A percentile compares a stretch with the other conserved stretches of the same genome.
Conservation (phyloP, 2,113 vertebrate genomes). For the Daubentonia madagascariensis region DNA sequence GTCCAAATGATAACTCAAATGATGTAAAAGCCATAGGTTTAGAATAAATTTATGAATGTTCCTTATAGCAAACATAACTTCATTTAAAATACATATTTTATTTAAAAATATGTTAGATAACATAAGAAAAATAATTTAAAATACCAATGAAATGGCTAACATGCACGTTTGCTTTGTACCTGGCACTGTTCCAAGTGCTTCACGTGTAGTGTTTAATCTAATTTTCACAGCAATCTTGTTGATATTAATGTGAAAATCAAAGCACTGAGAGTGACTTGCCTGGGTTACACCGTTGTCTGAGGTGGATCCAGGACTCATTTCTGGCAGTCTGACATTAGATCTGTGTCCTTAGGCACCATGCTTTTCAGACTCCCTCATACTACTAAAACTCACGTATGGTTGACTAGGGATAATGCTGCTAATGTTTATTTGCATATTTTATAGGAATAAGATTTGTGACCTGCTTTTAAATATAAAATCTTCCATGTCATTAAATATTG, state of each 20-base stretch:
- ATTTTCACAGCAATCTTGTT: background rate
- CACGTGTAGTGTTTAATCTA: background rate
- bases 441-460: background rate
- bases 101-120: background rate
- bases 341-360: background rate
- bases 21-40: background rate
- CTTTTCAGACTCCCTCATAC: background rate
- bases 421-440: background rate
- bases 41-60: background rate
- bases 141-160: background rate
- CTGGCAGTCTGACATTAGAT: no score
- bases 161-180: background rate
- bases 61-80: background rate
- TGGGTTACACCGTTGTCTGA: background rate
- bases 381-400: background rate
- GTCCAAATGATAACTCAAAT: background rate
- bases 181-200: background rate
- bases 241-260: background rate
- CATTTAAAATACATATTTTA: background rate
- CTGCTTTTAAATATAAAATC: background rate
- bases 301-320: background rate
- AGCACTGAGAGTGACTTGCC: background rate
- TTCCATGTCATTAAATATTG: background rate
- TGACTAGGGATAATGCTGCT: background rate
- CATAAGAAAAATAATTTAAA: background rate